A percentile compares a stretch with the other conserved stretches of the same genome.
phyloP scores from a whole-genome alignment of 92 coral and sea anemone species.

The Ricordea florida region DNA sequence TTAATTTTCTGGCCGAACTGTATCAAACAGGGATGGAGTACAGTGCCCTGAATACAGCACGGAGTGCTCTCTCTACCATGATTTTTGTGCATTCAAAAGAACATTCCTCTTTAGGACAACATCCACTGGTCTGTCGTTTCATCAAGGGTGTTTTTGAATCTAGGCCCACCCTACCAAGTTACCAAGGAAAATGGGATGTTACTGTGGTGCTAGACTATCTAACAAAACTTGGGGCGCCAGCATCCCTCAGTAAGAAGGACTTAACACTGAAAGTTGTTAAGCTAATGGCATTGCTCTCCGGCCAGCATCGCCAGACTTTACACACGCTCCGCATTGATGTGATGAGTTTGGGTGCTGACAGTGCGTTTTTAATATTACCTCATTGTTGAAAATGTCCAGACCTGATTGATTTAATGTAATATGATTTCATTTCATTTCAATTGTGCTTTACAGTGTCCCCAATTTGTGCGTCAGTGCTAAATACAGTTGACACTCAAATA shows the following conservation, averaged over 20 bases:
- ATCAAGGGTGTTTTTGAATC: conserved; percentile 9
- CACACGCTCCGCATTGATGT: conserved; percentile 7
- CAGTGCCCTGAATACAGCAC: conserved; percentile 4
- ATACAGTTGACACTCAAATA: no score
- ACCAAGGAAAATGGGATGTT: conserved; percentile 24
- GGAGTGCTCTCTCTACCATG: conserved; percentile 11
- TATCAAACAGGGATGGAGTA: background rate
- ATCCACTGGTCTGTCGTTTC: conserved; percentile 27
- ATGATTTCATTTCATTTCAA: no score
- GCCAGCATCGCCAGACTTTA: conserved; percentile 21
- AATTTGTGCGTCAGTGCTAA: no score
- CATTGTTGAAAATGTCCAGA: conserved; percentile 20
- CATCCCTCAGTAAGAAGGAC: conserved; percentile 2
- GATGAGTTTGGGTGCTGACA: background rate
- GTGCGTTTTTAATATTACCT: conserved; percentile 22
- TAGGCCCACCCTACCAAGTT: conserved; percentile 24
- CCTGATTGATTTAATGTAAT: no score
- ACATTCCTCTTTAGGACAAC: conserved; percentile 18
- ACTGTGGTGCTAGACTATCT: conserved; percentile 12
- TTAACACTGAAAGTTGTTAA: conserved; percentile 9
- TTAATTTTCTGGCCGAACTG: background rate
- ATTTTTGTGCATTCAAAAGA: conserved; percentile 24
- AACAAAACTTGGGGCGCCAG: background rate
- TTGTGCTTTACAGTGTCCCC: no score
- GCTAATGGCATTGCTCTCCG: conserved; percentile 26